These are phyloP conservation scores for Chrysaora quinquecirrha DNA, from an alignment of 30 jellyfish, hydroid and myxozoan genomes.

Conservation along the genomic window DNA sequence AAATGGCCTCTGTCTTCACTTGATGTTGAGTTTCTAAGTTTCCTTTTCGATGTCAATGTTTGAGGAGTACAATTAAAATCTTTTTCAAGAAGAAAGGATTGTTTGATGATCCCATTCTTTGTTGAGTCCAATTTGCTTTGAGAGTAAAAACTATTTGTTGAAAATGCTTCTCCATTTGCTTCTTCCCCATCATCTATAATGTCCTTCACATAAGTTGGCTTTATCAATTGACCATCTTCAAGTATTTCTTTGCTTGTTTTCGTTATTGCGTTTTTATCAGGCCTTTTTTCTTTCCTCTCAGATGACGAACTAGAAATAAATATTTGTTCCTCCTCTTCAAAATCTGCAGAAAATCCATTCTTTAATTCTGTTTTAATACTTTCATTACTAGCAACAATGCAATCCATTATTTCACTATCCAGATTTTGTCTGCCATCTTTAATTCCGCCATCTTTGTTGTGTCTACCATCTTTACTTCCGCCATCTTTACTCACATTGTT, in stretches of 20 bases:
- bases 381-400: too few relatives aligned
- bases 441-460: conserved; percentile 23
- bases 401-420: too few relatives aligned
- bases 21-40: background rate
- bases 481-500: conserved; percentile 69
- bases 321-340: too few relatives aligned
- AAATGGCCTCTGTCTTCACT: background rate
- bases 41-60: background rate
- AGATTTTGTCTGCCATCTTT: background rate
- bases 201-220: too few relatives aligned
- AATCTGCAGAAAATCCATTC: too few relatives aligned
- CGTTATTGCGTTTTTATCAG: background rate
- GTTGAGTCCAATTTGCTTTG: background rate
- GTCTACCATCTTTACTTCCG: conserved; percentile 67
- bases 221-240: background rate
- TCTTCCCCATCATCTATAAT: background rate
- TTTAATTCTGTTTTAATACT: too few relatives aligned
- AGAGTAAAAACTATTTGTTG: background rate
- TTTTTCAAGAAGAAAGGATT: conserved; percentile 8
- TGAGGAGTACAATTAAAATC: background rate
- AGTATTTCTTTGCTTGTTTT: too few relatives aligned
- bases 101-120: background rate
- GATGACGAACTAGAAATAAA: too few relatives aligned
- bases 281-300: background rate
- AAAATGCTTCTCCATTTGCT: background rate